Evolutionary conservation across 2,113 vertebrate genomes (phyloP).

Genomic region (Australoheros scitulus): DNA sequence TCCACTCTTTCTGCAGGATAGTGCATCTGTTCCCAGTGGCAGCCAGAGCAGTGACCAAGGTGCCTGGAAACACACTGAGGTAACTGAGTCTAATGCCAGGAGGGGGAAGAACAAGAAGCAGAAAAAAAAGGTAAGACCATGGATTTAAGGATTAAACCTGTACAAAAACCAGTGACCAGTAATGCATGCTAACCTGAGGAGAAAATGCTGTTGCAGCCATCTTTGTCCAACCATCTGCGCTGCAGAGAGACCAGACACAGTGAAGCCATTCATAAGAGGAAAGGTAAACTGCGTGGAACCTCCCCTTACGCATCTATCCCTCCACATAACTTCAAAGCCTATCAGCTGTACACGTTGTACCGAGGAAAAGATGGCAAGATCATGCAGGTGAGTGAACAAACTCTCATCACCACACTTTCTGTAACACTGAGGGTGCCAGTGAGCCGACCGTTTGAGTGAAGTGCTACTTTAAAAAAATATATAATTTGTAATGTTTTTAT

Average conservation of each 20-base stretch:
- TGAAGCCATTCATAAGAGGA: conserved; percentile 76
- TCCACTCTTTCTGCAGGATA: conserved; percentile 79
- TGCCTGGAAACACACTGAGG: conserved; percentile 61
- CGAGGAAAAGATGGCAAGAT: conserved; percentile 91
- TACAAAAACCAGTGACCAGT: neutral
- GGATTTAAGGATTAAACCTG: too few species aligned
- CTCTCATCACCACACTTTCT: neutral
- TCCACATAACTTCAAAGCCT: conserved; percentile 92
- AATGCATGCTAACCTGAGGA: neutral
- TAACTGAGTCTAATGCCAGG: conserved; percentile 72
- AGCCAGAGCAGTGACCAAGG: conserved; percentile 88
- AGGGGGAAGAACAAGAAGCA: conserved; percentile 80
- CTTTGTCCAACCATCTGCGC: conserved; percentile 87
- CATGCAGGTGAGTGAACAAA: conserved; percentile 87
- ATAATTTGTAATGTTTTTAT: too few species aligned
- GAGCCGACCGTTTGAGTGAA: neutral
- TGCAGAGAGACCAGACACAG: conserved; percentile 82
- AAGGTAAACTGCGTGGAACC: conserved; percentile 75
- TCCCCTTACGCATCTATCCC: conserved; percentile 64
- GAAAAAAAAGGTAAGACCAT: conserved; percentile 84
- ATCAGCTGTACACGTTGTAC: conserved; percentile 96
- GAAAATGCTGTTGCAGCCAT: conserved; percentile 77
- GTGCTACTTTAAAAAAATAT: neutral
- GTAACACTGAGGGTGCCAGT: neutral
- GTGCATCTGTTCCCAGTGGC: conserved; percentile 88